Percentiles rank a stretch among this genome's conserved stretches.
Conservation (phyloP, 2,113 vertebrate genomes). For the Pantherophis guttatus region DNA sequence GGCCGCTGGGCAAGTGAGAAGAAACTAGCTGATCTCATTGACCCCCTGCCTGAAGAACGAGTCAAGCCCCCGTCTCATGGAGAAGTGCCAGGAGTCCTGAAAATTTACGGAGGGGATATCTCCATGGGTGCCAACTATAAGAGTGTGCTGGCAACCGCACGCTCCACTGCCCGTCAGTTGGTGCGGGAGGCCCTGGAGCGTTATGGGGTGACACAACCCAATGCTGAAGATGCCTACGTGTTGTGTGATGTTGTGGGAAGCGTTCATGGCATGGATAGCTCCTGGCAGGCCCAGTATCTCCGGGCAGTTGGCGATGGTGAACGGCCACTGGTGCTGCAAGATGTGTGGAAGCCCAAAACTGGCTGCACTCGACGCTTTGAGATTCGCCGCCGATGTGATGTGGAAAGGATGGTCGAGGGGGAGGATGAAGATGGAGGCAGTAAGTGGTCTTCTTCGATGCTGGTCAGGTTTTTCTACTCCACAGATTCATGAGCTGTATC, state of each 20-base stretch:
- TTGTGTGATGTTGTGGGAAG: conserved; percentile 84
- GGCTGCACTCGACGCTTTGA: conserved; percentile 89
- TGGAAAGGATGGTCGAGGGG: conserved; percentile 72
- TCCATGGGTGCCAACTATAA: conserved; percentile 71
- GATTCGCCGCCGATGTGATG: conserved; percentile 82
- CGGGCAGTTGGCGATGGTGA: conserved; percentile 79
- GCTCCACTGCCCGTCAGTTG: conserved; percentile 67
- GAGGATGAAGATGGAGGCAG: conserved; percentile 7
- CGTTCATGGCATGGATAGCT: conserved; percentile 54
- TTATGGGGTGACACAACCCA: conserved; percentile 69
- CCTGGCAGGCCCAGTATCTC: conserved; percentile 79
- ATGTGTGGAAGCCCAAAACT: conserved; percentile 89
- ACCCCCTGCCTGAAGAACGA: conserved; percentile 42
- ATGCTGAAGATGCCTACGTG: conserved; percentile 72
- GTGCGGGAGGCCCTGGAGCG: conserved; percentile 69
- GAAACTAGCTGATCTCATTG: conserved; percentile 76
- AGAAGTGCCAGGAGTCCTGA: conserved; percentile 64
- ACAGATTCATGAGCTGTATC: not conserved
- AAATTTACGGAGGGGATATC: conserved; percentile 70
- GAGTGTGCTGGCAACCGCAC: conserved; percentile 69
- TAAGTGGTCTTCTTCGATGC: not conserved
- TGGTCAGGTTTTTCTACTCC: not conserved
- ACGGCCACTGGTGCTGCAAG: conserved; percentile 85
- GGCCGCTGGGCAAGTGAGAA: conserved; percentile 81
- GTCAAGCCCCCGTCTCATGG: conserved; percentile 48